Evolutionary conservation across 2,888 invertebrate species (phyloP), one percentile per base, ranked within the genome.

Genomic region (Iselma pallidipennis): DNA sequence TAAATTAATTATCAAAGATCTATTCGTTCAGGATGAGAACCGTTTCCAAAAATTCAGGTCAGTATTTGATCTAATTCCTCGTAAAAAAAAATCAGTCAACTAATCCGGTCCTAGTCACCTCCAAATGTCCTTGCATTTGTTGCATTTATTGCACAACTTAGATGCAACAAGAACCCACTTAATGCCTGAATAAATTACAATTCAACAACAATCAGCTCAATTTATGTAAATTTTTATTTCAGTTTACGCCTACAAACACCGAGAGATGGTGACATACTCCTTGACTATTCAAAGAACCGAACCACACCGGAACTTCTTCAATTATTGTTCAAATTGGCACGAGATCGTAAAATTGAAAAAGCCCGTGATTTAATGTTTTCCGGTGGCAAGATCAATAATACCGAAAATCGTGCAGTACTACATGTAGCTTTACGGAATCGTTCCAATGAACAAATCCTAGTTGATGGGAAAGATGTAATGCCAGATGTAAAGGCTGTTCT

Each of bases 261-360:
- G 5, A 85, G 87, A 60, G 95, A 96, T 85, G 98, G 98, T 6
- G 91, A 94, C 25, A 90, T 98, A 73, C 85, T 99, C 37, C 80
- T 99, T 73, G 99, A 99, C 83, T 99, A 91, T 82, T 98, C 98
- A 12, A 99, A 99, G 83, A 99, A 99, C 82, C 88, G 95, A 49
- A 85, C 99, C 63, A 90, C 94, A 74, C 88, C 89, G 19, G 89
- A 92, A 63, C 88, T 89, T 5, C 84, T 96, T 78, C 79, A 85
- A 9, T 81, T 92, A 16, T 87, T 99, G 1, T 82, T 98, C 67
- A 86, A 92, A 66, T 82, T 99, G 84, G 96, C 96, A 59, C 86
- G 86, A 74, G 89, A 88, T 48, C 86, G 98, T 12, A 89, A 92
- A 72, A 90, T 99, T 29, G 92, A 92, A 76, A 85, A 89, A 72